Percentiles rank a stretch among this genome's conserved stretches.
These are phyloP conservation scores for Xenopus laevis DNA, from an alignment of 2,113 vertebrate species.

Conservation along the genomic window DNA sequence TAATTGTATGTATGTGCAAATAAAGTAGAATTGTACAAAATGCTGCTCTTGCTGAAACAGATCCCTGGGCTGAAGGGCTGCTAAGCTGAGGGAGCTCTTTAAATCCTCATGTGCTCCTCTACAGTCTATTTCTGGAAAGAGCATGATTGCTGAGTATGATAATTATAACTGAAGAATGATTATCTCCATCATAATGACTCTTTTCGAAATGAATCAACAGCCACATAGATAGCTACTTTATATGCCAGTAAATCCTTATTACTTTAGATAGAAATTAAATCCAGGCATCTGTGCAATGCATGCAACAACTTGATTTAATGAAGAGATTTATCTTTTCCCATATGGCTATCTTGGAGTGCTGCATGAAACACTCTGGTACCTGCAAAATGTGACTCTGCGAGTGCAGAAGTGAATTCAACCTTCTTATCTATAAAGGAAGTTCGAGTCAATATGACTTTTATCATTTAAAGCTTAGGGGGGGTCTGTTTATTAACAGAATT, in stretches of 20 bases:
- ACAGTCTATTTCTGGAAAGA: slow-evolving; percentile 33
- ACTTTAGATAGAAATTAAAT: slow-evolving; percentile 39
- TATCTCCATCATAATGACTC: slow-evolving; percentile 38
- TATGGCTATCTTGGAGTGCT: slow-evolving; percentile 16
- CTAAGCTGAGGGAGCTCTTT: slow-evolving; percentile 24
- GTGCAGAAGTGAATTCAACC: too few species aligned
- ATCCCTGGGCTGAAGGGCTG: slow-evolving; percentile 2
- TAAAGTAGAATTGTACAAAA: neutral
- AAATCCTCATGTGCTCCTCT: slow-evolving; percentile 22
- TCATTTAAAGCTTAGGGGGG: too few species aligned
- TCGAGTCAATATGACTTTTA: too few species aligned
- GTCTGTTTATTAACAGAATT: too few species aligned
- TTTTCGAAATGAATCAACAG: slow-evolving; percentile 43
- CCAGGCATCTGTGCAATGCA: slow-evolving; percentile 25
- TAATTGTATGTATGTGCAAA: too few species aligned
- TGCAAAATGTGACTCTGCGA: neutral
- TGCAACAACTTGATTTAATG: slow-evolving; percentile 33
- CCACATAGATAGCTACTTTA: slow-evolving; percentile 40
- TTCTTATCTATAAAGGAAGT: too few species aligned
- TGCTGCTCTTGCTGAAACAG: neutral
- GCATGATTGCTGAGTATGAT: slow-evolving; percentile 37
- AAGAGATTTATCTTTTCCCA: slow-evolving; percentile 40
- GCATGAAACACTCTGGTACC: slow-evolving; percentile 1
- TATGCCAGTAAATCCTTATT: slow-evolving; percentile 41
- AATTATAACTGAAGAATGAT: slow-evolving; percentile 39